Evolutionary conservation across 2,113 vertebrate species (phyloP), one percentile per base, ranked within the genome.

Genomic region (Alaudala cheleensis): DNA sequence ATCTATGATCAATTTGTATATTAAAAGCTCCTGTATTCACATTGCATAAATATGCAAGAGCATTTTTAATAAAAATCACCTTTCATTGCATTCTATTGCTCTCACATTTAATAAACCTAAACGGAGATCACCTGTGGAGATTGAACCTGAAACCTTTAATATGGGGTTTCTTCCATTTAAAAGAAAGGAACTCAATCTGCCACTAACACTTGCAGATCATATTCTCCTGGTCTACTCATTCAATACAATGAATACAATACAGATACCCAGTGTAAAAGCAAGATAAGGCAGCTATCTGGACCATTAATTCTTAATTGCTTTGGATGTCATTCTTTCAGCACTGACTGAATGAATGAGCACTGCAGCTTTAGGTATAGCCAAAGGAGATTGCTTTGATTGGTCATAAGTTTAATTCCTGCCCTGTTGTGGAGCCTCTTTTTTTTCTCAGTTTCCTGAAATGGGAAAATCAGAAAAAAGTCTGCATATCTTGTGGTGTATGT

Each of bases 301-400:
- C 74, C 77, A 73, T 94, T 92, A 91, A 54, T 39, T 92, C 93
- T 94, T 96, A 94, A 92, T 78, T 91, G 81, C 60, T 73, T 74
- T 1, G 3, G 31, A 34, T 33, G 84, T 47, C 3, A 1, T 45
- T 71, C 86, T 91, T 91, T 71, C 77, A 71, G 31, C 33, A 71
- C 25, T 71, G 44, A 33, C 47, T 86, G 47, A 91, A 70, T 0
- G 0, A 83, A 76, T 56, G 39, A 93, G 13, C 49, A 12, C n/a
- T 73, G 49, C 15, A 39, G 65, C 40, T 87, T 54, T 5, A 79
- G 19, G 33, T 64, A 56, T 0, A 4, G 26, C 34, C 53, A 71
- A 87, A 82, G 49, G 39, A 88, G 21, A 33, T 26, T 42, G 44
- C 15, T 62, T 81, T 73, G 42, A 11, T 18, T 84, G 14, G 47